Conservation (phyloP, 2,113 vertebrate genomes). For the Gobio gobio region DNA sequence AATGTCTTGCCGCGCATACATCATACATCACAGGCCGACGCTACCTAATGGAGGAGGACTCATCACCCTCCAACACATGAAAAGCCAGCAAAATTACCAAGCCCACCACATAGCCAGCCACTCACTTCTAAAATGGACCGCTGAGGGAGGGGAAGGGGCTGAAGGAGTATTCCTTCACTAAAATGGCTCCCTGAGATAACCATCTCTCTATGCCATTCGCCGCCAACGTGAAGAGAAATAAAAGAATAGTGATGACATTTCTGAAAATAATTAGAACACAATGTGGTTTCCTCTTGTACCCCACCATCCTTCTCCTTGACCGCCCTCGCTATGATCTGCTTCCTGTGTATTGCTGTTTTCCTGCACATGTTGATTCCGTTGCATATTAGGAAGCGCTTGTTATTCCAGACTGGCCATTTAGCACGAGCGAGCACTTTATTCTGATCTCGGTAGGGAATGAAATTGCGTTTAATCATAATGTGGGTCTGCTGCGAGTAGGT, state of each 20-base stretch:
- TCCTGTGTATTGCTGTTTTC: conserved; percentile 50
- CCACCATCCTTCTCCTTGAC: conserved; percentile 7
- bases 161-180: conserved; percentile 63
- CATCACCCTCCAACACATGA: conserved; percentile 74
- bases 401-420: conserved; percentile 63
- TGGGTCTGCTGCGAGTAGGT: conserved; percentile 41
- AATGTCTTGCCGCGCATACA: conserved; percentile 75
- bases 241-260: conserved; percentile 48
- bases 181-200: conserved; percentile 72
- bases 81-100: conserved; percentile 76
- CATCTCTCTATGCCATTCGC: conserved; percentile 44
- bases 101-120: conserved; percentile 66
- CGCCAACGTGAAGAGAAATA: conserved; percentile 32
- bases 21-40: conserved; percentile 79
- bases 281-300: conserved; percentile 34
- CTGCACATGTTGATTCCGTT: conserved; percentile 57
- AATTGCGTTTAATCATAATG: conserved; percentile 59
- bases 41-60: conserved; percentile 78
- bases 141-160: conserved; percentile 58
- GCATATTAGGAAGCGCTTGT: conserved; percentile 57
- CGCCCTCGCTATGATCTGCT: conserved; percentile 23
- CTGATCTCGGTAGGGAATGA: conserved; percentile 53
- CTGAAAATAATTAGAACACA: conserved; percentile 62
- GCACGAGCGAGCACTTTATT: conserved; percentile 56
- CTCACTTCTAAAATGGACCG: conserved; percentile 70